These are phyloP conservation scores for Halcyon senegalensis DNA, from an alignment of 2,113 vertebrate genomes.

Conservation along the genomic window DNA sequence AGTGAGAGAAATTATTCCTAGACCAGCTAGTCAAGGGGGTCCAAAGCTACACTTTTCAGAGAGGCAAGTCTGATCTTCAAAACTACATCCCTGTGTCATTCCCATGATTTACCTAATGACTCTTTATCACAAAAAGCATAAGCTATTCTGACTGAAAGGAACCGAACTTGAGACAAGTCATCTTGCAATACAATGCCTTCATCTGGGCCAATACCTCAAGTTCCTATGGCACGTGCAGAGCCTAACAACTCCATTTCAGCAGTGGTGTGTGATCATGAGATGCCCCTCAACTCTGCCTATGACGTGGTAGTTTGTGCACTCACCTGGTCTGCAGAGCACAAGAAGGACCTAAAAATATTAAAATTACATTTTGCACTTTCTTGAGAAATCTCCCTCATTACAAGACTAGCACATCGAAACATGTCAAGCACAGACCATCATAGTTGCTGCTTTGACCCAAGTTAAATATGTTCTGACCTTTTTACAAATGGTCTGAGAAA, in stretches of 20 bases:
- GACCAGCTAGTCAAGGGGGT: neutral
- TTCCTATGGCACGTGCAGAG: neutral
- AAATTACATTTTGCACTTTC: neutral
- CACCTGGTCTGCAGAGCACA: neutral
- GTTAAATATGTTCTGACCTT: neutral
- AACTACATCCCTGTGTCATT: neutral
- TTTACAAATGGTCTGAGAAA: neutral
- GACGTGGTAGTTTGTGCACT: neutral
- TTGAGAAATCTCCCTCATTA: neutral
- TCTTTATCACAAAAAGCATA: neutral
- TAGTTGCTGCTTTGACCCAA: neutral
- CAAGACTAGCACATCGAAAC: neutral
- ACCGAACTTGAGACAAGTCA: neutral
- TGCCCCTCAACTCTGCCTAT: neutral
- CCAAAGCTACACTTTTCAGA: neutral
- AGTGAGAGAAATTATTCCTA: neutral
- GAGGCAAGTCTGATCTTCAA: neutral
- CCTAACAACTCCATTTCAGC: neutral
- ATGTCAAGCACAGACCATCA: neutral
- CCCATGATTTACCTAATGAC: neutral
- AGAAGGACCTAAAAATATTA: neutral
- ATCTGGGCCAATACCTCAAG: neutral
- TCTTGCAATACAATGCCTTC: neutral
- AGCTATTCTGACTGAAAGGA: neutral
- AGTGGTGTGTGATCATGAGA: neutral